These are phyloP conservation scores for Euwallacea fornicatus DNA, from an alignment of 1,140 invertebrate genomes.

Conservation along the genomic window DNA sequence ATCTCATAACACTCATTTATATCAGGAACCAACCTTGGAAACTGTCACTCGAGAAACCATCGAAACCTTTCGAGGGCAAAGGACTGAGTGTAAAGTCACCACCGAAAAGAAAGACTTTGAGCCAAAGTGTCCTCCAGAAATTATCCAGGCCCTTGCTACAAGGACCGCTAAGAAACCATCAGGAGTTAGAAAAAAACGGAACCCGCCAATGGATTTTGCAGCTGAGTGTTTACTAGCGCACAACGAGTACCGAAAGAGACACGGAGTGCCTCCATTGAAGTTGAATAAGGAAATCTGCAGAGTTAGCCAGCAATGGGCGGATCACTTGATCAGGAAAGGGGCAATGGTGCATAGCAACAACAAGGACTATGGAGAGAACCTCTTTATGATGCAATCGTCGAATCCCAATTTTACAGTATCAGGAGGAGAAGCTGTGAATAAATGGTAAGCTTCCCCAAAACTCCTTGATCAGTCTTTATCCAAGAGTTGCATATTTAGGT, in stretches of 20 bases:
- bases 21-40: slow-evolving; percentile 53
- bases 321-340: slow-evolving; percentile 59
- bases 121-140: slow-evolving; percentile 45
- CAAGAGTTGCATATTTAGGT: slow-evolving; percentile 43
- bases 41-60: slow-evolving; percentile 64
- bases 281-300: slow-evolving; percentile 64
- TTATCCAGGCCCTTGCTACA: slow-evolving; percentile 44
- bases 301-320: slow-evolving; percentile 65
- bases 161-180: slow-evolving; percentile 51
- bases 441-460: slow-evolving; percentile 58
- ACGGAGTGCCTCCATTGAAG: slow-evolving; percentile 62
- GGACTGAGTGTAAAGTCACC: slow-evolving; percentile 61
- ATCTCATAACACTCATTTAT: too few species aligned
- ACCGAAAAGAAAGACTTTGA: slow-evolving; percentile 59
- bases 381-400: slow-evolving; percentile 54
- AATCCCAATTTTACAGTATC: slow-evolving; percentile 63
- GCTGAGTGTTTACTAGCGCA: slow-evolving; percentile 62
- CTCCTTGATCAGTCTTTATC: not conserved
- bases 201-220: slow-evolving; percentile 45
- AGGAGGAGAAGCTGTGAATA: slow-evolving; percentile 71
- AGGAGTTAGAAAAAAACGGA: slow-evolving; percentile 38
- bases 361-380: slow-evolving; percentile 63
- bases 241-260: slow-evolving; percentile 64
- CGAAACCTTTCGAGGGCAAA: slow-evolving; percentile 61
- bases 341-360: slow-evolving; percentile 60